These are phyloP conservation scores for Scelioninae gen. 2 DNA, from an alignment of 2,888 invertebrate genomes.

Conservation along the genomic window DNA sequence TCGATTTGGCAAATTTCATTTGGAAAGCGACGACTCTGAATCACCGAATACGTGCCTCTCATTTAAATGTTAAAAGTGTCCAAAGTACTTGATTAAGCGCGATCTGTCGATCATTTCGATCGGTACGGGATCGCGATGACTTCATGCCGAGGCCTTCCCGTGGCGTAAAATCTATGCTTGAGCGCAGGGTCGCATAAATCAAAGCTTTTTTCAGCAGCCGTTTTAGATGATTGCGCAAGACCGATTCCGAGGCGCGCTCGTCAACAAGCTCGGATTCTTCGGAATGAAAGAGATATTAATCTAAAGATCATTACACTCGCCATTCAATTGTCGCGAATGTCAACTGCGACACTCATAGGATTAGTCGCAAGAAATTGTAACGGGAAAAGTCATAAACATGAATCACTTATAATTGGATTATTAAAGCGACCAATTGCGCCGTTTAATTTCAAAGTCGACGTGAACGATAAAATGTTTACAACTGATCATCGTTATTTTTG, in stretches of 20 bases:
- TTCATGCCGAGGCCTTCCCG: constrained; percentile 39
- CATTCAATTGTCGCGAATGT: constrained; percentile 49
- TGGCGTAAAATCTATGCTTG: constrained; percentile 27
- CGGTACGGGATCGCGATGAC: constrained; percentile 41
- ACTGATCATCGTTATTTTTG: no score
- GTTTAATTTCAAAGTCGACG: constrained; percentile 11
- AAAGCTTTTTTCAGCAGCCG: constrained; percentile 29
- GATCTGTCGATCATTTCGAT: constrained; percentile 47
- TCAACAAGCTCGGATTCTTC: constrained; percentile 40
- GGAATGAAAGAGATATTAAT: constrained; percentile 42
- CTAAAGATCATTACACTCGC: constrained; percentile 47
- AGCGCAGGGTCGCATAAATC: constrained; percentile 53
- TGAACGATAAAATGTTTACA: neutral
- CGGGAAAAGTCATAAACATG: constrained; percentile 47
- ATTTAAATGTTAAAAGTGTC: constrained; percentile 49
- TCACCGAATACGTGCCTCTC: constrained; percentile 40
- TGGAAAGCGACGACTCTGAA: constrained; percentile 18
- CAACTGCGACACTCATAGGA: constrained; percentile 20
- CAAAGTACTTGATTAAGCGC: constrained; percentile 48
- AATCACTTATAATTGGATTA: constrained; percentile 51
- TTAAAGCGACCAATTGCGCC: constrained; percentile 28
- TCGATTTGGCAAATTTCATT: constrained; percentile 28
- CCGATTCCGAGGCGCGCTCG: constrained; percentile 2
- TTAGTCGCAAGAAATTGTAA: constrained; percentile 44
- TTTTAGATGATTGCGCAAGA: constrained; percentile 46